Evolutionary conservation across 1,140 invertebrate species (phyloP).

Genomic region (Radopholus similis): DNA sequence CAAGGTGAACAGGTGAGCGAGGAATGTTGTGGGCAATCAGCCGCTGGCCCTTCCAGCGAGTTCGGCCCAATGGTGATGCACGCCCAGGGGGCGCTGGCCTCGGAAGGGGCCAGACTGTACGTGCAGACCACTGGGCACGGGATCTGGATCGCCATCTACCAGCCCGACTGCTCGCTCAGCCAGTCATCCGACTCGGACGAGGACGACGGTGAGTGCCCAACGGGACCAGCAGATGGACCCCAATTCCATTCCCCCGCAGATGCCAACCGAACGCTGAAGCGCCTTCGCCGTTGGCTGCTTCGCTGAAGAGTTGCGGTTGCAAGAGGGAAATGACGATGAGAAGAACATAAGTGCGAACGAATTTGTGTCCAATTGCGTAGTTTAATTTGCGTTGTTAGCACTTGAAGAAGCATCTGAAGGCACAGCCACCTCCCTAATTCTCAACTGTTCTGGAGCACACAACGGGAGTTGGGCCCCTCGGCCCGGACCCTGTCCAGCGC

Average conservation of each 20-base stretch:
- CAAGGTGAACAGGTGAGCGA: not conserved
- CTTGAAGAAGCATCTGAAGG: too few species aligned
- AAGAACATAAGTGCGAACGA: too few species aligned
- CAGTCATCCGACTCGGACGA: not conserved
- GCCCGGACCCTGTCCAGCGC: too few species aligned
- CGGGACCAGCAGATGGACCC: not conserved
- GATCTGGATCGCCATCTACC: not conserved
- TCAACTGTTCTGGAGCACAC: too few species aligned
- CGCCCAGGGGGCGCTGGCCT: not conserved
- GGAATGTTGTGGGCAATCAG: not conserved
- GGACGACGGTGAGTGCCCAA: not conserved
- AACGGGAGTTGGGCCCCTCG: too few species aligned
- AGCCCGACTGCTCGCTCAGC: not conserved
- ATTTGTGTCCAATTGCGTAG: too few species aligned
- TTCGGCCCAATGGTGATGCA: not conserved
- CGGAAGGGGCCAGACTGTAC: not conserved
- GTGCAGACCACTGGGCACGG: not conserved
- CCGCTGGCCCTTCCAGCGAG: not conserved
- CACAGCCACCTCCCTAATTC: too few species aligned
- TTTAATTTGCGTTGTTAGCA: too few species aligned
- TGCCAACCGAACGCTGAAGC: not conserved
- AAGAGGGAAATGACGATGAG: too few species aligned
- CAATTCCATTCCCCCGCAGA: not conserved
- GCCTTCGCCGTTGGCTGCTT: not conserved
- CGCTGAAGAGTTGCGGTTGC: too few species aligned